Percentiles rank a stretch among this genome's conserved stretches.
Conservation (phyloP, 2,888 invertebrate species). For the Tinea trinotella region DNA sequence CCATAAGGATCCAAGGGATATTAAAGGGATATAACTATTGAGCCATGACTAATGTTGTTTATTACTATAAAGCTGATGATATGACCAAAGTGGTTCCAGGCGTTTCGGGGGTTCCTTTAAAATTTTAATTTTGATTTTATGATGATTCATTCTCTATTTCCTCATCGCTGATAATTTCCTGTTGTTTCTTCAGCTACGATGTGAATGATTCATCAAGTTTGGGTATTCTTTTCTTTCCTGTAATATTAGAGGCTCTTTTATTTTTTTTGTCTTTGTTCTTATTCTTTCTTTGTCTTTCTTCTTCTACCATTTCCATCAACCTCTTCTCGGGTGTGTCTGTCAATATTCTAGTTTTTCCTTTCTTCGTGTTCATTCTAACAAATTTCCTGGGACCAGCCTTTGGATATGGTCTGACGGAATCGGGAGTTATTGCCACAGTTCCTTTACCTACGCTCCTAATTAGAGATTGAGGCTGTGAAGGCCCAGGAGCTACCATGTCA, state of each 20-base stretch:
- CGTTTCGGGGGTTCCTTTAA: too few species aligned
- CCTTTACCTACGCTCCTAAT: conserved; percentile 9
- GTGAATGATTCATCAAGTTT: too few species aligned
- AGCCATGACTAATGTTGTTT: too few species aligned
- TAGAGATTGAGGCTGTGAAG: background rate
- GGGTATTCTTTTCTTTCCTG: conserved; percentile 13
- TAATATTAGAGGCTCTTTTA: conserved; percentile 15
- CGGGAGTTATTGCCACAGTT: conserved; percentile 10
- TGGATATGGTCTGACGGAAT: conserved; percentile 6
- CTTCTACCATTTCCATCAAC: conserved; percentile 5
- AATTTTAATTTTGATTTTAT: too few species aligned
- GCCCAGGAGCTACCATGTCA: conserved; percentile 10
- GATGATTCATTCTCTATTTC: too few species aligned
- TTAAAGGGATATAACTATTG: too few species aligned
- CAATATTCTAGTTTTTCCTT: conserved; percentile 7
- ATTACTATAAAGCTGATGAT: too few species aligned
- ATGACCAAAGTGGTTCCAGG: too few species aligned
- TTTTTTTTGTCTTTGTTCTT: conserved; percentile 16
- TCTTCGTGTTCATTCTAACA: background rate
- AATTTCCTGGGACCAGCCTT: conserved; percentile 10
- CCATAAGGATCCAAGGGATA: too few species aligned
- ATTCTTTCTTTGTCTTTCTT: conserved; percentile 15
- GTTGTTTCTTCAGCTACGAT: too few species aligned
- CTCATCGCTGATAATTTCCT: too few species aligned
- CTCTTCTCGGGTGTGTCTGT: conserved; percentile 13